Evolutionary conservation across 2,888 invertebrate genomes (phyloP).

Genomic region (Malthinus seriepunctatus): DNA sequence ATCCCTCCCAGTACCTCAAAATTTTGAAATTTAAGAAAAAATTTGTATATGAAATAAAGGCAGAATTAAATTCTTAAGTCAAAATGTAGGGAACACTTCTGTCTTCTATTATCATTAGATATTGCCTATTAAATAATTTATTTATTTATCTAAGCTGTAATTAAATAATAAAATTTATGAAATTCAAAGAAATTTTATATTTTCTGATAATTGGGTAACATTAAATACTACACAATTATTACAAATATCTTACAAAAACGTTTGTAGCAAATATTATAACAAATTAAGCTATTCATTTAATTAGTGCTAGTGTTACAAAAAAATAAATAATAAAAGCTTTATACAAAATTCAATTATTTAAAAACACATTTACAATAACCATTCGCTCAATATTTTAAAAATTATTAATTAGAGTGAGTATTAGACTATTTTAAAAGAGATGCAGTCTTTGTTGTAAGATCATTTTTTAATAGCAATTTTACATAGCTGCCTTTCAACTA

Average conservation of each 20-base stretch:
- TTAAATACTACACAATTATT: constrained; percentile 5
- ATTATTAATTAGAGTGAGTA: too few species aligned
- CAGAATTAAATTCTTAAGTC: too few species aligned
- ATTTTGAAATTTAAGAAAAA: too few species aligned
- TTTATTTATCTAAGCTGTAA: too few species aligned
- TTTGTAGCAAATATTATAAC: neutral
- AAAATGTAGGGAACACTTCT: too few species aligned
- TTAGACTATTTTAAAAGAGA: neutral
- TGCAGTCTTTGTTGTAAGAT: constrained; percentile 1
- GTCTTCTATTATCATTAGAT: too few species aligned
- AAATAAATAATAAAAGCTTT: constrained; percentile 5
- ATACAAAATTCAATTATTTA: neutral
- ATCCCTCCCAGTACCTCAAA: too few species aligned
- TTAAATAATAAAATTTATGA: too few species aligned
- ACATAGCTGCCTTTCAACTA: neutral
- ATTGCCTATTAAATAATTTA: too few species aligned
- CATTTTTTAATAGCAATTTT: neutral
- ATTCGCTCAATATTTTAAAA: too few species aligned
- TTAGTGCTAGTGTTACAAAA: neutral
- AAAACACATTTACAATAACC: too few species aligned
- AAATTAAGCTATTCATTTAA: neutral
- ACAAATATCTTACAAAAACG: constrained; percentile 6
- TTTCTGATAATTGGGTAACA: neutral
- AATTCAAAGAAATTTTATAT: neutral
- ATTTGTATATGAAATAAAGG: too few species aligned